Percentiles rank a stretch among this genome's conserved stretches.
Conservation (phyloP, 2,797 vertebrate genomes). For the Galaxias olidus region DNA sequence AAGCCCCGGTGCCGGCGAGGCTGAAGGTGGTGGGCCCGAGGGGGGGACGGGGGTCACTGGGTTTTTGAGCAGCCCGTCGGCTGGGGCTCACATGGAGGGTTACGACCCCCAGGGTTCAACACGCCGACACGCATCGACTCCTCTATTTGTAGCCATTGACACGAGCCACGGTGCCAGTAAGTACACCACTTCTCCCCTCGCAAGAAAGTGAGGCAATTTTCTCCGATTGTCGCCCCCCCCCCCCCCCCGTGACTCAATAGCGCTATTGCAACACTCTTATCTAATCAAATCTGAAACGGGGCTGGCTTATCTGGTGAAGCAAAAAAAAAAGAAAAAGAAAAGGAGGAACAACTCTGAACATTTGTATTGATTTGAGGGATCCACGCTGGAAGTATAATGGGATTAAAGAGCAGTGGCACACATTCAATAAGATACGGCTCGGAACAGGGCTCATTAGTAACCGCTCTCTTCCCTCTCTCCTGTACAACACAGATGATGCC, state of each 20-base stretch:
- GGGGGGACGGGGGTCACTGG: conserved; percentile 22
- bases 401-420: conserved; percentile 35
- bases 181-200: background rate
- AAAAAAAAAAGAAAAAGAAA: too few relatives aligned
- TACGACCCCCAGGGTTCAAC: conserved; percentile 5
- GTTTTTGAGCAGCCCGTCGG: conserved; percentile 22
- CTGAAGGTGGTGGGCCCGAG: conserved; percentile 1
- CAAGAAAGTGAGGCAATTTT: conserved; percentile 1
- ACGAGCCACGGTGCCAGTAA: background rate
- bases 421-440: conserved; percentile 1
- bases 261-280: conserved; percentile 2
- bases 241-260: background rate
- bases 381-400: conserved; percentile 22
- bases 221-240: background rate
- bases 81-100: conserved; percentile 23
- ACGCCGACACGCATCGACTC: background rate
- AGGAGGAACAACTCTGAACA: conserved; percentile 2
- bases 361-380: conserved; percentile 3
- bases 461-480: background rate
- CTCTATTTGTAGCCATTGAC: background rate
- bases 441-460: conserved; percentile 1
- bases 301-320: conserved; percentile 19
- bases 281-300: conserved; percentile 21
- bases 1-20: conserved; percentile 13
- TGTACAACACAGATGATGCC: conserved; percentile 15